Base-by-base conservation (phyloP, 2,888 invertebrate species). In the Graphium colonna region DNA sequence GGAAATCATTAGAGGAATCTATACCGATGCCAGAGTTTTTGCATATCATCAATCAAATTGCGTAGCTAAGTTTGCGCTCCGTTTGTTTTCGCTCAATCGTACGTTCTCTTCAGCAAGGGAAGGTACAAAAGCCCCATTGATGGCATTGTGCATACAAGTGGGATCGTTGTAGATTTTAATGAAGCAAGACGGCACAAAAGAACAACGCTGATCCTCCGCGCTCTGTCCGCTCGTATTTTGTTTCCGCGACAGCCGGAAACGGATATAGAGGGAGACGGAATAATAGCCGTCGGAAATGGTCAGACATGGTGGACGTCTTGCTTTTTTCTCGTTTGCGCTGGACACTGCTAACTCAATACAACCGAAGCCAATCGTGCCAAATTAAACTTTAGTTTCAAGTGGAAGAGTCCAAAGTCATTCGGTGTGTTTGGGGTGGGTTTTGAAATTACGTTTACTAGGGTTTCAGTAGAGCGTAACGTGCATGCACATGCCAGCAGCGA, bases 261-360 rank as follows among this genome's bases (percentile, higher is more conserved):
- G 89, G 89, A 89, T 83, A 84, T 86, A 85, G 86, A 87, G 88
- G 87, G 87, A 87, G 87, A 86, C 88, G 79, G 88, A 89, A 89
- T 89, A 89, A 89, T 88, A 83, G 89, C 86, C 82, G 82, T 80
- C 88, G 89, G 89, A 89, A 87, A 89, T 87, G 89, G 89, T 89
- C 89, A 89, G 88, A 87, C 88, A 85, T 86, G 85, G 79, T 70
- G 79, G 78, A 79, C 72, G 82, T 82, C 83, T 83, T 74, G 71
- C 83, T 87, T 84, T 51, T 86, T 86, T 83, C 72, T 82, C 77
- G 73, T 67, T 62, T 77, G 64, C 68, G 57, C 82, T 87, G 88
- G 84, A 83, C 88, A 79, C 74, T 69, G 79, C 77, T 76, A 78
- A 79, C 79, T 82, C 74, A 80, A 82, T 80, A 74, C 62, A 68